phyloP scores from a whole-genome alignment of 2,888 invertebrate genomes.

The Drosophila melanosoma region DNA sequence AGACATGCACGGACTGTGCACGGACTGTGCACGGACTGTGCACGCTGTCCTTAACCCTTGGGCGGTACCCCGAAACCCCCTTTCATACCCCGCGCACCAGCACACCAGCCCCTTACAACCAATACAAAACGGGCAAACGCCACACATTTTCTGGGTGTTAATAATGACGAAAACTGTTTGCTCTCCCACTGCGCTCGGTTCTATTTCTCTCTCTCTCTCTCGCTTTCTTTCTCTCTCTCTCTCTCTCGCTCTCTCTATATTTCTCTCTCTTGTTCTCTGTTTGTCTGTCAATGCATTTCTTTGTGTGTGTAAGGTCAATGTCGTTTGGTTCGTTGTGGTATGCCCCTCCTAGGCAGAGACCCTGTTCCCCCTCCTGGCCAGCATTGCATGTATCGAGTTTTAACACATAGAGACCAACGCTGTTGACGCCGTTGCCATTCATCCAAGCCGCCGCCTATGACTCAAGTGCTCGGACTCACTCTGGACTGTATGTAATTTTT shows the following conservation, averaged over 20 bases:
- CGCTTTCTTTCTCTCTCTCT: slow-evolving; percentile 25
- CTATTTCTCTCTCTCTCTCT: slow-evolving; percentile 30
- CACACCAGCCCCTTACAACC: slow-evolving; percentile 48
- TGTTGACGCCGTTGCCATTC: slow-evolving; percentile 60
- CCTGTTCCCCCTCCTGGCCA: background rate
- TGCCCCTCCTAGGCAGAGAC: slow-evolving; percentile 9
- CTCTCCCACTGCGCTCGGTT: slow-evolving; percentile 50
- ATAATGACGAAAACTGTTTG: slow-evolving; percentile 58
- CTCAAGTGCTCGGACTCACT: slow-evolving; percentile 60
- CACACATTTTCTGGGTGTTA: slow-evolving; percentile 59
- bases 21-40: slow-evolving; percentile 12
- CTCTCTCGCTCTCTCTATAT: slow-evolving; percentile 14
- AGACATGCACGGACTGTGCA: slow-evolving; percentile 10
- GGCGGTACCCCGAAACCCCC: background rate
- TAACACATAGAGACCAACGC: slow-evolving; percentile 52
- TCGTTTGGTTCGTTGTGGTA: slow-evolving; percentile 70
- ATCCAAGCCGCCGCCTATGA: slow-evolving; percentile 67
- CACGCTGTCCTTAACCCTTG: slow-evolving; percentile 49
- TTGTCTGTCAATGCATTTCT: slow-evolving; percentile 12
- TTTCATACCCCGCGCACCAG: background rate
- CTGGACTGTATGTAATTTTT: slow-evolving; percentile 6
- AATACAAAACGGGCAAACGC: slow-evolving; percentile 48
- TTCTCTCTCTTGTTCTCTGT: slow-evolving; percentile 36
- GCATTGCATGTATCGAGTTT: slow-evolving; percentile 67
- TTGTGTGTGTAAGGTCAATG: slow-evolving; percentile 82